Conservation (phyloP, 2,113 vertebrate genomes). For the Haemorhous mexicanus region DNA sequence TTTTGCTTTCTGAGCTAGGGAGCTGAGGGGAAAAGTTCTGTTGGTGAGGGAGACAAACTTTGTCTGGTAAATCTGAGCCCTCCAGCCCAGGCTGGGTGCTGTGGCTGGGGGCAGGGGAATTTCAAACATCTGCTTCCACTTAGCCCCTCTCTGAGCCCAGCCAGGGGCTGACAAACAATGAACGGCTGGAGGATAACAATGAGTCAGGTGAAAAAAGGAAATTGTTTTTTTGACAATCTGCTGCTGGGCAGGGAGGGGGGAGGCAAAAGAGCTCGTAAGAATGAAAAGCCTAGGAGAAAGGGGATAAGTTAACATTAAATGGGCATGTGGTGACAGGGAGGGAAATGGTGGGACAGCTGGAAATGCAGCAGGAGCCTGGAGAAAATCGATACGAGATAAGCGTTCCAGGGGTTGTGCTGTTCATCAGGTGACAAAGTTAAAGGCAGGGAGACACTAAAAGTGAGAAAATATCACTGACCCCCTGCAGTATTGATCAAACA, state of each 20-base stretch:
- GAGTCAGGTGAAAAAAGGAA: conserved; percentile 56
- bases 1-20: background rate
- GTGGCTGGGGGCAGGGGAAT: accelerated
- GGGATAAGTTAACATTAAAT: conserved; percentile 89
- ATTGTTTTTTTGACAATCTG: conserved; percentile 63
- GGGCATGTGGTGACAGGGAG: conserved; percentile 83
- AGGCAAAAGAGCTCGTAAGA: background rate
- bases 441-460: conserved; percentile 87
- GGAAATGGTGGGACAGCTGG: conserved; percentile 78
- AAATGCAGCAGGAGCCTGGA: conserved; percentile 74
- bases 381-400: conserved; percentile 99
- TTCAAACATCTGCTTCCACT: background rate
- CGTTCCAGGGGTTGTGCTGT: conserved; percentile 89
- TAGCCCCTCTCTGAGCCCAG: background rate
- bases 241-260: background rate
- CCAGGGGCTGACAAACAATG: background rate
- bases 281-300: conserved; percentile 33
- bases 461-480: conserved; percentile 94
- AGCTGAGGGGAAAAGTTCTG: background rate
- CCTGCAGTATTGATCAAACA: conserved; percentile 94
- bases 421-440: conserved; percentile 97
- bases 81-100: background rate
- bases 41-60: background rate
- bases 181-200: conserved; percentile 35
- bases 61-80: background rate